phyloP scores from a whole-genome alignment of 2,888 invertebrate genomes.

The Phragmatobia fuliginosa region DNA sequence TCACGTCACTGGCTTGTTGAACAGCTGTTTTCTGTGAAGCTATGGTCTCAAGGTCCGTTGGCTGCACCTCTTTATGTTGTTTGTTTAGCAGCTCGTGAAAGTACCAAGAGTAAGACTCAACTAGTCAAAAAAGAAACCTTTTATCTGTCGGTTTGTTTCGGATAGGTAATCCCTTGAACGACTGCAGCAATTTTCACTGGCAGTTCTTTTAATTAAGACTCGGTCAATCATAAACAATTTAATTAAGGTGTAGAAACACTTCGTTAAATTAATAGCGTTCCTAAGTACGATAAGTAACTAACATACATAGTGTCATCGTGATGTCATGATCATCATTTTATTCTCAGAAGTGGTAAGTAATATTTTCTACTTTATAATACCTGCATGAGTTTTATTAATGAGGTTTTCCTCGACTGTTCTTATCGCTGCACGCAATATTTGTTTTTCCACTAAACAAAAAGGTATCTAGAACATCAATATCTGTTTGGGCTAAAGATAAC shows the following conservation, averaged over 20 bases:
- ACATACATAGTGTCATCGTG: neutral
- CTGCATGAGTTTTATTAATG: slow-evolving; percentile 29
- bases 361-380: slow-evolving; percentile 27
- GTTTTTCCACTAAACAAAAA: slow-evolving; percentile 22
- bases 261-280: neutral
- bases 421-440: slow-evolving; percentile 31
- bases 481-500: neutral
- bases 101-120: too few species aligned
- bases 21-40: neutral
- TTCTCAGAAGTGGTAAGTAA: neutral
- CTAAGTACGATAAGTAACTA: neutral
- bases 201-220: too few species aligned
- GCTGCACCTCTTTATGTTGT: too few species aligned
- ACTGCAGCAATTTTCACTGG: too few species aligned
- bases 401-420: slow-evolving; percentile 27
- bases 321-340: neutral
- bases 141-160: too few species aligned
- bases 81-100: too few species aligned
- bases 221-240: neutral
- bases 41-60: too few species aligned
- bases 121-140: too few species aligned
- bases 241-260: neutral
- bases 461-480: slow-evolving; percentile 33
- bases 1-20: too few species aligned
- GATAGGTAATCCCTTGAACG: too few species aligned